Evolutionary conservation across 2,888 invertebrate species (phyloP), one percentile per base, ranked within the genome.

Genomic region (Agonopterix subpropinquella): DNA sequence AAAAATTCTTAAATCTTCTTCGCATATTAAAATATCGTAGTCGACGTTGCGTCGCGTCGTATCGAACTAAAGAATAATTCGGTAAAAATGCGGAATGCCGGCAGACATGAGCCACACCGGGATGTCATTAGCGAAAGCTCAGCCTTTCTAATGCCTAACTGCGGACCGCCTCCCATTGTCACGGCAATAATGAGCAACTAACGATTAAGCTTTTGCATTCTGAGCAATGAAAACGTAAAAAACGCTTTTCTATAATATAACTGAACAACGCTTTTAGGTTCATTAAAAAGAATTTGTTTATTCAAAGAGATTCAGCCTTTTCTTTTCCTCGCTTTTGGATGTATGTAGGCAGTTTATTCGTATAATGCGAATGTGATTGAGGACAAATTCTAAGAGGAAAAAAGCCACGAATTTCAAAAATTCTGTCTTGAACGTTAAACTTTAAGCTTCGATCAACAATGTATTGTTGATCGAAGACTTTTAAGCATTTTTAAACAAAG

Each of bases 81-180:
- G 74, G 78, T 77, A 76, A 79, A 82, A 77, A 69, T 75, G 71
- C 67, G 64, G 66, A 61, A 65, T 59, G 72, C 67, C 64, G 66
- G 67, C 60, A 64, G 65, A 67, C 67, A 64, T 64, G 67, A 71
- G 68, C 68, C 73, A 64, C 70, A 62, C 59, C 70, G 77, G 80
- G 84, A 80, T 77, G 82, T 86, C 86, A 86, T 87, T 87, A 87
- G 82, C 73, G 83, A 78, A 73, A 70, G 73, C 74, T 67, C 63
- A 70, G 76, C 81, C 83, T 85, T 85, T 86, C 86, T 87, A 87
- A 85, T 85, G 83, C 83, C 83, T 84, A 85, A 84, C 80, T 74
- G 82, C 65, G 77, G 70, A 61, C 78, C 79, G 79, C 81, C 79
- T 68, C 69, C 80, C 74, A 84, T 85, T 86, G 84, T 86, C 76